Base-by-base conservation (phyloP, 2,888 invertebrate genomes). In the Athetis lepigone region DNA sequence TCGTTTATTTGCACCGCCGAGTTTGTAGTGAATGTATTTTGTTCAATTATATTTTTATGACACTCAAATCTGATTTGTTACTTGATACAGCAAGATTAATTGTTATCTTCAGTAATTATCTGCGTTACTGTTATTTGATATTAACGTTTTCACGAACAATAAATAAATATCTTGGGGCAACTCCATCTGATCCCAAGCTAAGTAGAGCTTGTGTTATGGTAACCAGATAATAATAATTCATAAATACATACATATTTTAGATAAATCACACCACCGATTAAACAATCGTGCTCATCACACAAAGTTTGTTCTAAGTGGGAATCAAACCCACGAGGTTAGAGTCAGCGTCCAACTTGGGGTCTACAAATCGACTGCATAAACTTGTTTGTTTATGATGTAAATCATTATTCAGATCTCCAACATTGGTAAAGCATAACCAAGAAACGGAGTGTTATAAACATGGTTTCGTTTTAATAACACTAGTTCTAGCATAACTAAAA, bases 1-100 rank as follows among this genome's bases (percentile, higher is more conserved):
- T 56, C 61, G 49, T 67, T 81, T 81, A 80, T 71, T 63, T 67
- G 75, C 71, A 47, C 68, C 59, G 58, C 54, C 66, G 52, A 61
- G 25, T 62, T 40, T 29, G 6, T 37, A 64, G 60, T 51, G 62
- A 71, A 63, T 58, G 56, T 70, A 70, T 60, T 66, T 69, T 37
- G 49, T 65, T 66, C 43, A 74, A 52, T 45, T 7, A 61, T 37
- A 55, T 52, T 61, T 56, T 52, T 61, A 55, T 52, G 36, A 67
- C 18, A 55, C 40, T 61, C 23, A 51, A 33, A 39, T 36, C 9
- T 1, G 21, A 45, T 36, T 42, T 40, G n/a, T n/a, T n/a, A n/a
- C n/a, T 19, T 37, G 18, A 29, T 29, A 46, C 4, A 23, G 2
- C 7, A 16, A 23, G 40, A 47, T 29, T 5, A 36, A 13, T 23